Evolutionary conservation across 1,140 invertebrate genomes (phyloP).

Genomic region (Plutomurus gul): DNA sequence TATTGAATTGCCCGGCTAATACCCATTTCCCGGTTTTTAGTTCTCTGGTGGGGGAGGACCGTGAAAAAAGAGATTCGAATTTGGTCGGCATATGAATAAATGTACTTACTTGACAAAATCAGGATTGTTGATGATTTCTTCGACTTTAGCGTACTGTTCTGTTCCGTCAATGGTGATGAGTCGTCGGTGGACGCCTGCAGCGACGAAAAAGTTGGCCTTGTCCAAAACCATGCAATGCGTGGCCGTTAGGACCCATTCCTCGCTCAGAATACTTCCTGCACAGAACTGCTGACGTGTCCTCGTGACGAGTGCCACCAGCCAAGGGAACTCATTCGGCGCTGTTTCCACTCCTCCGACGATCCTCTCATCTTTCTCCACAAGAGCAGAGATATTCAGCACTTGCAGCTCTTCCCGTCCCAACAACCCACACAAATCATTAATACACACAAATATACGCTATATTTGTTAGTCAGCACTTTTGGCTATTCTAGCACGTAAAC

Average conservation of each 20-base stretch:
- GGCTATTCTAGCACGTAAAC: too few relatives aligned
- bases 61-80: too few relatives aligned
- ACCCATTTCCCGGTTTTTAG: too few relatives aligned
- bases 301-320: not conserved
- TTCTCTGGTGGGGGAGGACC: too few relatives aligned
- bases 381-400: not conserved
- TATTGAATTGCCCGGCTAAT: too few relatives aligned
- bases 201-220: not conserved
- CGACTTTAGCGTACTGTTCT: not conserved
- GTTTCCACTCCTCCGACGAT: not conserved
- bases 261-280: not conserved
- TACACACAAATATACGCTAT: too few relatives aligned
- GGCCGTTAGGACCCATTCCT: not conserved
- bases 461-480: too few relatives aligned
- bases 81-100: too few relatives aligned
- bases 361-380: not conserved
- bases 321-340: not conserved
- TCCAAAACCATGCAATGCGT: slow-evolving; percentile 5
- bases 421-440: not conserved
- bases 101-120: not conserved
- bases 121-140: not conserved
- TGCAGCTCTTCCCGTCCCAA: not conserved
- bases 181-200: not conserved
- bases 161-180: not conserved
- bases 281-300: not conserved